phyloP scores from a whole-genome alignment of 2,888 invertebrate species.

The Cantharis flavilabris region DNA sequence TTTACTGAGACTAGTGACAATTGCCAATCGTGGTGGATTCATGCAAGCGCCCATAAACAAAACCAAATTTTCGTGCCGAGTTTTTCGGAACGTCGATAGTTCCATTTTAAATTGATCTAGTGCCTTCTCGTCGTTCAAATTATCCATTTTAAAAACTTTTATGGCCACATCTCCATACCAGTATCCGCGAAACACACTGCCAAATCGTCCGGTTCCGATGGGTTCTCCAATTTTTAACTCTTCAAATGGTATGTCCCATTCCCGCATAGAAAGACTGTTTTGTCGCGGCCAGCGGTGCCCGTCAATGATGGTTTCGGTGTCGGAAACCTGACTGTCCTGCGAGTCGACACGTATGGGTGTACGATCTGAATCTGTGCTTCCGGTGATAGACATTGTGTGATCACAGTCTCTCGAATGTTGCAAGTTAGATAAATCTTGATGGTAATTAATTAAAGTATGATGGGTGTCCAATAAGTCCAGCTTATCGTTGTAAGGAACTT shows the following conservation, averaged over 20 bases:
- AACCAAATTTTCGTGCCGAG: constrained; percentile 97
- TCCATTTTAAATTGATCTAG: constrained; percentile 95
- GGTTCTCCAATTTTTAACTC: constrained; percentile 85
- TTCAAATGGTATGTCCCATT: constrained; percentile 98
- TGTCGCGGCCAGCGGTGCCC: constrained; percentile 74
- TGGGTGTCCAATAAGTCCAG: constrained; percentile 56
- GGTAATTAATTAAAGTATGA: constrained; percentile 23
- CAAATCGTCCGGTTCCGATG: constrained; percentile 92
- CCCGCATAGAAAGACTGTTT: constrained; percentile 86
- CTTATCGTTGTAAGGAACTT: constrained; percentile 53
- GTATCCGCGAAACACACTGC: constrained; percentile 90
- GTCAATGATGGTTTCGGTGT: constrained; percentile 61
- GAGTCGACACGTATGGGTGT: constrained; percentile 80
- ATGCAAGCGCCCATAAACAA: constrained; percentile 99
- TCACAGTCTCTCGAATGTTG: constrained; percentile 73
- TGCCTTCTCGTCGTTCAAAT: constrained; percentile 84
- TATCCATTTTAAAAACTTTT: constrained; percentile 91
- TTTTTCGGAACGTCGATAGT: constrained; percentile 95
- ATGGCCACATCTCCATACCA: constrained; percentile 99
- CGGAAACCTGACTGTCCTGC: constrained; percentile 79
- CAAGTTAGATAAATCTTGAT: constrained; percentile 59
- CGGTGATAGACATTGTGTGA: constrained; percentile 72
- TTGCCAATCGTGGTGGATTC: constrained; percentile 95
- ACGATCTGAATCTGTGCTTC: constrained; percentile 78
- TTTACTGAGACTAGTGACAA: constrained; percentile 96